phyloP scores from a whole-genome alignment of 1,140 invertebrate genomes.

The Batillaria attramentaria region DNA sequence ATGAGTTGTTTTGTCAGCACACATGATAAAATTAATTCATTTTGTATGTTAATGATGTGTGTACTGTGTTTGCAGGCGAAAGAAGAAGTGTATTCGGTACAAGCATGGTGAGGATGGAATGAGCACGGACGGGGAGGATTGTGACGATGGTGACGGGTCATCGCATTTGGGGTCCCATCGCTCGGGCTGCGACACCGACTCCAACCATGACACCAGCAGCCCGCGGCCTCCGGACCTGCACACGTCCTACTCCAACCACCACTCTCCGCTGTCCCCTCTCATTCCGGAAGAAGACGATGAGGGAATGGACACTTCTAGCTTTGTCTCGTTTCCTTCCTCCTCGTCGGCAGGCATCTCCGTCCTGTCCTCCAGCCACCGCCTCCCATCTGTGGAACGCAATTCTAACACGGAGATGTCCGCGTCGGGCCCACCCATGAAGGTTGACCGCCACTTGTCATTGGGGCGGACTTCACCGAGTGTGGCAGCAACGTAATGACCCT shows the following conservation, averaged over 20 bases:
- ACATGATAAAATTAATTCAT: too few relatives aligned
- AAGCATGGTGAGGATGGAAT: conserved; percentile 37
- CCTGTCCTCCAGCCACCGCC: not conserved
- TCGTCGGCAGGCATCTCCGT: not conserved
- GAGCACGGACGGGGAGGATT: conserved; percentile 37
- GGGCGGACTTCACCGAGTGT: not conserved
- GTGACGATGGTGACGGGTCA: conserved; percentile 33
- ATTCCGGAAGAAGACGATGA: conserved; percentile 16
- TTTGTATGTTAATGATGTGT: too few relatives aligned
- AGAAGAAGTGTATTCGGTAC: conserved; percentile 88
- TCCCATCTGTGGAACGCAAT: too few relatives aligned
- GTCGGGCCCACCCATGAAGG: not conserved
- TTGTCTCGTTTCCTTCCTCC: too few relatives aligned
- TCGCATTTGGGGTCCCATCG: conserved; percentile 29
- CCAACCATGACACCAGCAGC: conserved; percentile 35
- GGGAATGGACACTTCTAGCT: conserved; percentile 4
- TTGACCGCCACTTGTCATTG: not conserved
- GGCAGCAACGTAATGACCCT: conserved; percentile 4
- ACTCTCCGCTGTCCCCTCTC: conserved; percentile 29
- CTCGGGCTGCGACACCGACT: conserved; percentile 47
- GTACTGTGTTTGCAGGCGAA: conserved; percentile 81
- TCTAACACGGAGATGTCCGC: too few relatives aligned
- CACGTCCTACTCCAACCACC: conserved; percentile 5
- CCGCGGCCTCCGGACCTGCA: conserved; percentile 12
- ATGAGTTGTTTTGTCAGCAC: too few relatives aligned